Conservation (phyloP, 2,888 invertebrate genomes). For the Antheraea yamamai region DNA sequence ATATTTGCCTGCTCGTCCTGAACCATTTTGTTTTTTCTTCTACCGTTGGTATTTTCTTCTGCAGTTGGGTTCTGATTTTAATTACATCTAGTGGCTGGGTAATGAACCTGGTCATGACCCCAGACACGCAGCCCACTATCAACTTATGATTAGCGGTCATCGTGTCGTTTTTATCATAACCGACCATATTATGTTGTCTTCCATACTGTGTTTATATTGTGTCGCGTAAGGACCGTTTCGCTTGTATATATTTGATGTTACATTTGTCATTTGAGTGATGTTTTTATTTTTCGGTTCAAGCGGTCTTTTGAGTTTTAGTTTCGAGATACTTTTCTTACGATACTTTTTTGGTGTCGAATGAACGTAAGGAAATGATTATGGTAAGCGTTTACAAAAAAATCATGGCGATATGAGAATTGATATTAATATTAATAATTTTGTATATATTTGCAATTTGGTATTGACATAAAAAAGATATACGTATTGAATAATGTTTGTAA, state of each 20-base stretch:
- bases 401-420: no score
- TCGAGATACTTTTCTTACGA: neutral
- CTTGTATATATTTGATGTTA: neutral
- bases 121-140: conserved; percentile 60
- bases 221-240: neutral
- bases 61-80: conserved; percentile 95
- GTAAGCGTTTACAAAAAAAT: neutral
- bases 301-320: conserved; percentile 1
- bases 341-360: neutral
- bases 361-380: neutral
- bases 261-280: conserved; percentile 11
- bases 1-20: conserved; percentile 86
- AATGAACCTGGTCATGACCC: conserved; percentile 54
- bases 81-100: conserved; percentile 95
- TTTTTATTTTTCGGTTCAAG: neutral
- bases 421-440: no score
- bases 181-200: conserved; percentile 56
- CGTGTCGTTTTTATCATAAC: conserved; percentile 54
- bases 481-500: no score
- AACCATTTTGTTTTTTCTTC: conserved; percentile 52
- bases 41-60: conserved; percentile 83
- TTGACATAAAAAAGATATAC: no score
- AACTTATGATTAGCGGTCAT: conserved; percentile 59
- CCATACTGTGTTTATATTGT: conserved; percentile 16
- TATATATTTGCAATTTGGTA: no score